Base-by-base conservation (phyloP, 1,140 invertebrate genomes). In the Heliconius himera region DNA sequence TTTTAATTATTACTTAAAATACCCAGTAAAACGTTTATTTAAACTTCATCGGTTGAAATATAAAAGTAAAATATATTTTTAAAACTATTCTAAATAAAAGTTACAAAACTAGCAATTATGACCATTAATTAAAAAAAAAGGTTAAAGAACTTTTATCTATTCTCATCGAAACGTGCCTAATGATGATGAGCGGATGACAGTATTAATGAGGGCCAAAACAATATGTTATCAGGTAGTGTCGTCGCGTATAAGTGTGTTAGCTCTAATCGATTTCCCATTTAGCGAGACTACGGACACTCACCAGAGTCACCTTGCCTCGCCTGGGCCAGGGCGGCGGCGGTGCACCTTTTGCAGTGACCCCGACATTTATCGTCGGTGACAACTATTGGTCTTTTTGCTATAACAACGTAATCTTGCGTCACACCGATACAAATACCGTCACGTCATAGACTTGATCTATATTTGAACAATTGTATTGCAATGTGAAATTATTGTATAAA, bases 341-440 rank as follows among this genome's bases (percentile, higher is more conserved):
- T 89, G 82, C 93, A 94, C 73, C 90, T 88, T 86, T 91, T 93
- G 87, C 93, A 93, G 84, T 88, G 84, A 56, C 84, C 81, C 70
- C 79, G 77, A 84, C 87, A 91, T 84, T 90, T 86, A 72, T 88
- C 87, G 72, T 89, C 87, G 83, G 89, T 82, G 84, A 88, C 83
- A 88, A 80, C 88, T 87, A 88, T 83, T 78, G 82, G 84, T 78
- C 84, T 84, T 83, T 87, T 87, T 82, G 86, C 86, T 87, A 91
- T 80, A 90, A 81, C 73, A 82, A 80, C 73, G 74, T 78, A 77
- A 76, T 76, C 77, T 79, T 74, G 72, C 80, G 73, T 71, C 72
- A 78, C 66, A 74, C 26, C 29, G 22, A 66, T 54, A 26, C 36
- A 41, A 76, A 72, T 76, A 33, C 36, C 13, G 26, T 49, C 49